Base-by-base conservation (phyloP, 2,888 invertebrate genomes). In the Drosophila suboccidentalis region DNA sequence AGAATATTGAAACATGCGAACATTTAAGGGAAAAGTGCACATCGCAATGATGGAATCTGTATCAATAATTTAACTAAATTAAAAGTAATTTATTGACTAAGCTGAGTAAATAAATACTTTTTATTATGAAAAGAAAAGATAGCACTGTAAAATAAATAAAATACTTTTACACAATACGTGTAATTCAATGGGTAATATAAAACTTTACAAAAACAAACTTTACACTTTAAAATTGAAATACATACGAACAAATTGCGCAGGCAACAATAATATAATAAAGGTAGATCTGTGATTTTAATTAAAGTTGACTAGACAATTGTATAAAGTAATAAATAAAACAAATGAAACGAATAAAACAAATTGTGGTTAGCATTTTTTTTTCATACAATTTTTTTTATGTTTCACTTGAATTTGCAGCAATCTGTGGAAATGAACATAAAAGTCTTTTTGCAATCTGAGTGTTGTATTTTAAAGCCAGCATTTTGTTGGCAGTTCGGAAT, bases 401-500 rank as follows among this genome's bases (percentile, higher is more conserved):
- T 39, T 51, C 34, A 60, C 43, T 53, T 53, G 39, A 22, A 41
- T 50, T 67, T 19, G 47, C 57, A 50, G 51, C 36, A 54, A 66
- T 49, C 60, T 59, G 44, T 39, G n/a, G 17, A 59, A 62, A 44
- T 55, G 36, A 11, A 29, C 72, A 64, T 75, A 46, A 60, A 70
- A 65, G 59, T 47, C 50, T 38, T 43, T 34, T 34, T 43, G 58
- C 62, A 74, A 76, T 69, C 69, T 62, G 59, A 60, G 53, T 34
- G 44, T 19, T 41, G 17, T 41, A 36, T 38, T 62, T 75, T 73
- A 68, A 79, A 70, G 64, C 73, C 32, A 43, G 29, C 65, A 54
- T 77, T 75, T 67, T 62, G 70, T 66, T 70, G 59, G 60, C 73
- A 65, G 34, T 43, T 55, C 68, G 60, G 71, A 72, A 53, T 50